Conservation (phyloP, 2,888 invertebrate genomes). For the Cantharis nigra region DNA sequence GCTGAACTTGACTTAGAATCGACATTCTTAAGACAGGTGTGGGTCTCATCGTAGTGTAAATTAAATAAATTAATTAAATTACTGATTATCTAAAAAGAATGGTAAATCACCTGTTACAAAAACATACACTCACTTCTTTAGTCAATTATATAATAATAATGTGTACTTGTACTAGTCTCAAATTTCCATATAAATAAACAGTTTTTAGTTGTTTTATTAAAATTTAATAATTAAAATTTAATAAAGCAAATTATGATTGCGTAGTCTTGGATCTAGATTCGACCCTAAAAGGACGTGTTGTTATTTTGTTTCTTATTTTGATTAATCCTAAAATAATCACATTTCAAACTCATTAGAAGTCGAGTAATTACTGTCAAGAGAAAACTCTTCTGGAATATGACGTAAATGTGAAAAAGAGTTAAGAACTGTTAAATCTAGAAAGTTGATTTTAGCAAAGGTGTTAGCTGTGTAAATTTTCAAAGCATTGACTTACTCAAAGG, state of each 20-base stretch:
- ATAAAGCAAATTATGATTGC: background rate
- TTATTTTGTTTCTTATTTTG: background rate
- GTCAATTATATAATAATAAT: background rate
- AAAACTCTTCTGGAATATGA: background rate
- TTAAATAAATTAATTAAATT: background rate
- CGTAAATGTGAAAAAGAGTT: background rate
- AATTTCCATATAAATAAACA: background rate
- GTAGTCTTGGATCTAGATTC: background rate
- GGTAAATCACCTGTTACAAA: background rate
- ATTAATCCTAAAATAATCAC: background rate
- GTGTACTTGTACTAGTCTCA: background rate
- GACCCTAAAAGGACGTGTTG: background rate
- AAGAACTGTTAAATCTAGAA: background rate
- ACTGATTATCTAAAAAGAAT: background rate
- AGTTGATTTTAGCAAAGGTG: background rate
- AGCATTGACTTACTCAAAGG: background rate
- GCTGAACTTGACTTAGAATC: conserved; percentile 40
- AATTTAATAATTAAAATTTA: background rate
- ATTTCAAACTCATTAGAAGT: background rate
- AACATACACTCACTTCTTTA: background rate
- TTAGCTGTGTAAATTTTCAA: background rate
- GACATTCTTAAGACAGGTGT: conserved; percentile 30
- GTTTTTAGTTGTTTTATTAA: background rate
- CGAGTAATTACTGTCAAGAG: no score
- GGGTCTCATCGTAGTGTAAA: conserved; percentile 11